phyloP scores from a whole-genome alignment of 2,888 invertebrate species.

The Spilosoma lubricipeda region DNA sequence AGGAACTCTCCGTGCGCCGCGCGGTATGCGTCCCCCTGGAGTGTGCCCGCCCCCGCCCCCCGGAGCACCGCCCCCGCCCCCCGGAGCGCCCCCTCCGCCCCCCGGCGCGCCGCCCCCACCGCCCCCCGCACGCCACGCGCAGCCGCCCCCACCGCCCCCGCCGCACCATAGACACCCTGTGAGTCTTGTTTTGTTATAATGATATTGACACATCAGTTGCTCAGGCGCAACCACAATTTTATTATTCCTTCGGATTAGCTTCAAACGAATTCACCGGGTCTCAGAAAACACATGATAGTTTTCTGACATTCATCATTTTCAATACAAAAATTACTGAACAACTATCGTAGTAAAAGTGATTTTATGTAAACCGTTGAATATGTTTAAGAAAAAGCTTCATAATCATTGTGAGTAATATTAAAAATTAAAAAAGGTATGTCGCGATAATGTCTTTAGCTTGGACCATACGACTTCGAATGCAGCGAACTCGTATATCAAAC shows the following conservation, averaged over 20 bases:
- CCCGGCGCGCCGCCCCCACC: slow-evolving; percentile 85
- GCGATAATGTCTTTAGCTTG: too few relatives aligned
- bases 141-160: slow-evolving; percentile 56
- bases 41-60: slow-evolving; percentile 62
- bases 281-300: background rate
- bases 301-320: too few relatives aligned
- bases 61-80: slow-evolving; percentile 65
- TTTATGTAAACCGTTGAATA: too few relatives aligned
- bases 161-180: slow-evolving; percentile 63
- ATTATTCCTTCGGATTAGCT: too few relatives aligned
- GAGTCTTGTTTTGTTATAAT: slow-evolving; percentile 23
- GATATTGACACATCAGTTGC: background rate
- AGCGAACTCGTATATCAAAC: too few relatives aligned
- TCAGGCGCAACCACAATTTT: too few relatives aligned
- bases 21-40: slow-evolving; percentile 47
- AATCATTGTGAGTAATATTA: too few relatives aligned
- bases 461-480: too few relatives aligned
- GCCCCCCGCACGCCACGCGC: slow-evolving; percentile 56
- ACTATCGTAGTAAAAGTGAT: too few relatives aligned
- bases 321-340: too few relatives aligned
- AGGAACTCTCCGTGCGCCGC: slow-evolving; percentile 87
- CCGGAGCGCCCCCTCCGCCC: slow-evolving; percentile 67
- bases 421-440: too few relatives aligned
- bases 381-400: too few relatives aligned
- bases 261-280: background rate